A percentile compares a stretch with the other conserved stretches of the same genome.
Evolutionary conservation across 1,140 invertebrate genomes (phyloP).

Genomic region (Halotydeus destructor): DNA sequence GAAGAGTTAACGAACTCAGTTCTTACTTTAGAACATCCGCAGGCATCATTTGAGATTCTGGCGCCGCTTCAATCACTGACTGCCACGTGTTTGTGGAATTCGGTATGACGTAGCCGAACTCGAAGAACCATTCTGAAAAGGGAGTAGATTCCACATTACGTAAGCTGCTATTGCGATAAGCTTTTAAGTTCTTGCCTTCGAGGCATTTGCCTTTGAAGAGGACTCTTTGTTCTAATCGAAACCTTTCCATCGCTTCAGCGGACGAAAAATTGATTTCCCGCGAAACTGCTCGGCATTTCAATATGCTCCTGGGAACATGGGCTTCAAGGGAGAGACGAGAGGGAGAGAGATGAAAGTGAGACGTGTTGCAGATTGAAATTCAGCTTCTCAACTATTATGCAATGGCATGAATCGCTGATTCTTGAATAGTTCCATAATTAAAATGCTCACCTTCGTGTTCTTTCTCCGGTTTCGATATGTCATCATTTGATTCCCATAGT

Average conservation of each 20-base stretch:
- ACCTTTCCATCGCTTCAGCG: constrained; percentile 82
- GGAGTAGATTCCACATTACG: no score
- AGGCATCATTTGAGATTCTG: constrained; percentile 99
- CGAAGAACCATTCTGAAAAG: constrained; percentile 78
- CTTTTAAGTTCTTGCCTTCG: constrained; percentile 27
- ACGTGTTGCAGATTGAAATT: no score
- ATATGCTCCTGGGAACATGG: constrained; percentile 80
- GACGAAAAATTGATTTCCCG: constrained; percentile 98
- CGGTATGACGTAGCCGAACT: constrained; percentile 97
- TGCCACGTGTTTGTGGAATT: constrained; percentile 99
- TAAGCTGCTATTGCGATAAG: background rate
- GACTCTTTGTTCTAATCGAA: constrained; percentile 83
- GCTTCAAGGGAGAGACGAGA: constrained; percentile 37
- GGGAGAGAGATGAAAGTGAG: no score
- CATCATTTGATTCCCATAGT: constrained; percentile 91
- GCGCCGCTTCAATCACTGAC: constrained; percentile 88
- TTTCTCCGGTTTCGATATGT: constrained; percentile 64
- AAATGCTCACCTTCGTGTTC: constrained; percentile 73
- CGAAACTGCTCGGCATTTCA: constrained; percentile 85
- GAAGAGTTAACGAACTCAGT: background rate
- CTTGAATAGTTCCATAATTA: no score
- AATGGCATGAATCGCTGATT: no score
- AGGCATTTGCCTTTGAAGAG: constrained; percentile 42
- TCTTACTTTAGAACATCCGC: constrained; percentile 75
- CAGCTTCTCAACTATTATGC: no score